Conservation (phyloP, 1,140 invertebrate genomes). For the Drosophila navojoa region DNA sequence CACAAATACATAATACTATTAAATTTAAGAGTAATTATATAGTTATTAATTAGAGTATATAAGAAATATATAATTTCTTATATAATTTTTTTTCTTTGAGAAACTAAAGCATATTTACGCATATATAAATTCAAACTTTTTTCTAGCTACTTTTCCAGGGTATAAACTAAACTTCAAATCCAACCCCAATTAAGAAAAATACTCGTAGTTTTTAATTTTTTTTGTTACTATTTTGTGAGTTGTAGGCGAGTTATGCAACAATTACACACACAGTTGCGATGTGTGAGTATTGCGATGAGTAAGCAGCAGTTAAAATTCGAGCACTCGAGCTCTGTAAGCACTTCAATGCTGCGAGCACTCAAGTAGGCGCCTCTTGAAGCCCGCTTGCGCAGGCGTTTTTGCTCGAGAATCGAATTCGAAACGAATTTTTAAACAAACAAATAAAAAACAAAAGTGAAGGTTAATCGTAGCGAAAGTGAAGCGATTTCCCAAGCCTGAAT, state of each 20-base stretch:
- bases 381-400: slow-evolving; percentile 27
- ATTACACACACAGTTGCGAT: slow-evolving; percentile 10
- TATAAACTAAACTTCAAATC: slow-evolving; percentile 53
- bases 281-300: slow-evolving; percentile 27
- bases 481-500: slow-evolving; percentile 62
- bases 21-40: no score
- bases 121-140: neutral
- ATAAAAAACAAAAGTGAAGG: slow-evolving; percentile 62
- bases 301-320: slow-evolving; percentile 36
- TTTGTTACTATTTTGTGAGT: slow-evolving; percentile 9
- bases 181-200: slow-evolving; percentile 71
- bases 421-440: neutral
- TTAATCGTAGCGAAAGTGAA: slow-evolving; percentile 71
- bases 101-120: no score
- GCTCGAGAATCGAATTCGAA: slow-evolving; percentile 55
- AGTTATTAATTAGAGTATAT: no score
- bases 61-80: no score
- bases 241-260: slow-evolving; percentile 47
- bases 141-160: neutral
- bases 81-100: no score
- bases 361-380: slow-evolving; percentile 61
- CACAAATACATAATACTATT: no score
- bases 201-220: slow-evolving; percentile 12
- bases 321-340: slow-evolving; percentile 32
- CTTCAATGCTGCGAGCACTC: slow-evolving; percentile 49